These are phyloP conservation scores for Isichthys henryi DNA, from an alignment of 2,113 vertebrate species.

Conservation along the genomic window DNA sequence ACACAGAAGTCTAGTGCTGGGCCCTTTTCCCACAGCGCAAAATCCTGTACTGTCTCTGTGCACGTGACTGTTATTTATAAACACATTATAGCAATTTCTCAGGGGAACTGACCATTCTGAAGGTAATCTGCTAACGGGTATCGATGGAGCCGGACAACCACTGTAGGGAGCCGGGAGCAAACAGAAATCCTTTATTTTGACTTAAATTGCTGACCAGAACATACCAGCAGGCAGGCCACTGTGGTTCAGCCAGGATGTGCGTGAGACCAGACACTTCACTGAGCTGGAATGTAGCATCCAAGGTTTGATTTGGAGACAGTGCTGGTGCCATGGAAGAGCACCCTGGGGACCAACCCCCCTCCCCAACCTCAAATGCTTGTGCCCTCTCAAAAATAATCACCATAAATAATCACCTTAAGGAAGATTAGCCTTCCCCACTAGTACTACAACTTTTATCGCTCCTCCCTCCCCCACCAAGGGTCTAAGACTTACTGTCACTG, in stretches of 20 bases:
- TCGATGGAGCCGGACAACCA: background rate
- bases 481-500: background rate
- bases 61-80: background rate
- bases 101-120: background rate
- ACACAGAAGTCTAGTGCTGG: background rate
- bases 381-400: background rate
- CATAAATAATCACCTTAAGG: background rate
- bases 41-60: background rate
- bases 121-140: background rate
- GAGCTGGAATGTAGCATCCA: background rate
- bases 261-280: background rate
- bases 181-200: background rate
- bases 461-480: background rate
- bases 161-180: background rate
- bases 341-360: background rate
- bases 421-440: background rate
- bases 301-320: background rate
- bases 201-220: background rate
- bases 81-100: background rate
- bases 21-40: background rate
- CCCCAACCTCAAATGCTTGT: background rate
- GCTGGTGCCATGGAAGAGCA: background rate
- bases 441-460: background rate
- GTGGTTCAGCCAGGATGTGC: background rate
- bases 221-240: background rate